These are phyloP conservation scores for Drosophila sulfurigaster DNA, from an alignment of 1,140 invertebrate species.

Conservation along the genomic window DNA sequence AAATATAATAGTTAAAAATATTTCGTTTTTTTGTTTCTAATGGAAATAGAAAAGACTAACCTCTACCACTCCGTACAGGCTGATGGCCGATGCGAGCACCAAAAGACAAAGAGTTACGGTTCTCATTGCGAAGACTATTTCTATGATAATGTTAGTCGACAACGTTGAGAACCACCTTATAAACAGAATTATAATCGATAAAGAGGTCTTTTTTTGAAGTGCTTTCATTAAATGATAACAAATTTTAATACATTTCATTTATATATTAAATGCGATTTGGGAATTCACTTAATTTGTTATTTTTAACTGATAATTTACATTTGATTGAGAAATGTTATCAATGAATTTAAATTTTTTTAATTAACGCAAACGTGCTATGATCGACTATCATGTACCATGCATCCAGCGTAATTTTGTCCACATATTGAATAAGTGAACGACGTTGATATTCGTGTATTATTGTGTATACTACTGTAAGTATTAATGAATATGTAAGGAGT, in stretches of 20 bases:
- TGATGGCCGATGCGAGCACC: conserved; percentile 5
- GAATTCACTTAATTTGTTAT: background rate
- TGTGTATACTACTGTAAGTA: too few species aligned
- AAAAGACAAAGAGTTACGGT: conserved; percentile 1
- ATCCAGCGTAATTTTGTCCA: too few species aligned
- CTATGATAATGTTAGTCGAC: background rate
- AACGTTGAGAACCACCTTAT: background rate
- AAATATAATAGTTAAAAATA: background rate
- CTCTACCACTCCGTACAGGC: background rate
- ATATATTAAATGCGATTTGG: background rate
- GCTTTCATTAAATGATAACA: background rate
- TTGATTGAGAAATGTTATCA: too few species aligned
- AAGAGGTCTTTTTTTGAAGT: conserved; percentile 5
- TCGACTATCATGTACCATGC: too few species aligned
- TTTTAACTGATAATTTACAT: too few species aligned
- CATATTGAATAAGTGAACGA: too few species aligned
- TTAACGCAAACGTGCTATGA: too few species aligned
- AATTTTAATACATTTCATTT: background rate
- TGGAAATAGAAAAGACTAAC: background rate
- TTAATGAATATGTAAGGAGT: too few species aligned
- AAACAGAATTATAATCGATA: conserved; percentile 9
- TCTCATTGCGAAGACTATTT: conserved; percentile 7
- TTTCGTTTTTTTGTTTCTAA: background rate
- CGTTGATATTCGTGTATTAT: too few species aligned
- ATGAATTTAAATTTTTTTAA: too few species aligned